Evolutionary conservation across 2,113 vertebrate genomes (phyloP).

Genomic region (Eurypyga helias): DNA sequence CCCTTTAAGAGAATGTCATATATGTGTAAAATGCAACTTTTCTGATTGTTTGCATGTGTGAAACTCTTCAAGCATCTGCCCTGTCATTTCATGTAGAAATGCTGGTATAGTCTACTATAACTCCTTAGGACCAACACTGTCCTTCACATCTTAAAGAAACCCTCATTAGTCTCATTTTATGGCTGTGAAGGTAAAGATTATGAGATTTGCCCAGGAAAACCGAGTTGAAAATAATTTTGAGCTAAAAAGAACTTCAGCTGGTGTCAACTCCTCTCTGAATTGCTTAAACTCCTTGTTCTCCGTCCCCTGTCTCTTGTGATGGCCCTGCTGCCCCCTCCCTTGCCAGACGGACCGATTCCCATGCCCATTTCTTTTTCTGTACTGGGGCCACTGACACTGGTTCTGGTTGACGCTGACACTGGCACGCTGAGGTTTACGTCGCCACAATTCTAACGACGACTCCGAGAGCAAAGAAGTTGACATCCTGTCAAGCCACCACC

Average conservation of each 20-base stretch:
- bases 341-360: no score
- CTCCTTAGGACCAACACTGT: not conserved
- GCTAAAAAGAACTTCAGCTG: not conserved
- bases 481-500: no score
- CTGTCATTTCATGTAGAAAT: not conserved
- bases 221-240: not conserved
- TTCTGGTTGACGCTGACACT: no score
- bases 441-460: no score
- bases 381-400: no score
- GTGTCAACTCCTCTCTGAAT: no score
- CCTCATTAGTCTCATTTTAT: not conserved
- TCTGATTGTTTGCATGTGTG: not conserved
- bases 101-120: not conserved
- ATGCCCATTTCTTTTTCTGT: no score
- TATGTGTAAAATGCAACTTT: not conserved
- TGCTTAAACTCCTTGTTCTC: no score
- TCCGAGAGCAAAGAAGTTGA: no score
- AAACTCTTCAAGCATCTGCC: not conserved
- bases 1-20: slow-evolving; percentile 14
- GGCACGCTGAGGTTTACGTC: no score
- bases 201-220: not conserved
- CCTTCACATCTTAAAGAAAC: not conserved
- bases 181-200: not conserved
- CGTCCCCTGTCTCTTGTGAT: no score
- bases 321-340: no score